Evolutionary conservation across 2,113 vertebrate species (phyloP), one percentile per base, ranked within the genome.

Genomic region (Scomber colias): DNA sequence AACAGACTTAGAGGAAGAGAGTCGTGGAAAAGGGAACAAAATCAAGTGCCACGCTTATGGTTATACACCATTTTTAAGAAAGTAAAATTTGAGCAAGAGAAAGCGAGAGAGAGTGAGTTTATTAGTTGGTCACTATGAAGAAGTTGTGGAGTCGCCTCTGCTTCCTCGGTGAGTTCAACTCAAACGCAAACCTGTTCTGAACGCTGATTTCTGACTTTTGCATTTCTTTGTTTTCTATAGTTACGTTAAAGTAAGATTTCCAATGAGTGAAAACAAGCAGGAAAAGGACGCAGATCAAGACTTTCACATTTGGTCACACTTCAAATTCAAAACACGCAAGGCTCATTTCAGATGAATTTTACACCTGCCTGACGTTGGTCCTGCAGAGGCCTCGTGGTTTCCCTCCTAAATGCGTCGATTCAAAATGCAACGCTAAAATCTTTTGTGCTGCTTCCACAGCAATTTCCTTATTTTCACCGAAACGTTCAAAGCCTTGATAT

Each of bases 151-250:
- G 53, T 65, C 48, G 4, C 7, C 30, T 89, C 72, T 70, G 71
- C 67, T 68, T 89, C 82, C 75, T 90, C 9, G 78, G 90, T 92
- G 82, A 91, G 90, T 89, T 61, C 2, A 68, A 14, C 40, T 67
- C 19, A 30, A 17, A 14, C 27, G 16, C 11, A 3, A 51, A 44
- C n/a, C 13, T 7, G 50, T 1, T 53, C 21, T 64, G 40, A 17
- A 11, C 1, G 51, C 51, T 2, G 4, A 16, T 11, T 19, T 60
- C 1, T 27, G 11, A 13, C 60, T 17, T 30, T 48, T 31, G 7
- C 21, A 40, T 24, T 1, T 49, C 0, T 11, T 8, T 15, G 17
- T 13, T 50, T 17, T 49, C 27, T 53, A 65, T 3, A 17, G 9
- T 19, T 15, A 40, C 35, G 7, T 40, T 40, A 9, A 40, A 9